Percentiles rank a stretch among this genome's conserved stretches.
Conservation (phyloP, 2,113 vertebrate species). For the Hyaena hyaena region DNA sequence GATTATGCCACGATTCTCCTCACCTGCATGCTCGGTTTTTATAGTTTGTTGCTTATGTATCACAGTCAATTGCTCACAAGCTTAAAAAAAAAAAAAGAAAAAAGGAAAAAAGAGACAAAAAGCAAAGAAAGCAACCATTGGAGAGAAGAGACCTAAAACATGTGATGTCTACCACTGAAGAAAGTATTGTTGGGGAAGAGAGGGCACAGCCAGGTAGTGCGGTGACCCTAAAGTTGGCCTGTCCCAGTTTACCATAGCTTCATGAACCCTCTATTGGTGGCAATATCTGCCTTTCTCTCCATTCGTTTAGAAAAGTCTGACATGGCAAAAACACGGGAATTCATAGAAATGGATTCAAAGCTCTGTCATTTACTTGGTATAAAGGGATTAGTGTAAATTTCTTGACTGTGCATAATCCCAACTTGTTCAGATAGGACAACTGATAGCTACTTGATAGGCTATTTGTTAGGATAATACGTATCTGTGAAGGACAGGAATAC, state of each 20-base stretch:
- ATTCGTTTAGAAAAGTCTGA: not conserved
- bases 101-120: not conserved
- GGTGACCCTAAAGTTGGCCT: not conserved
- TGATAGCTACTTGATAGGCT: not conserved
- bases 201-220: not conserved
- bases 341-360: not conserved
- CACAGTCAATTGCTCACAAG: slow-evolving; percentile 26
- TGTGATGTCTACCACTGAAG: not conserved
- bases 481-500: not conserved
- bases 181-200: not conserved
- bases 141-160: not conserved
- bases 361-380: not conserved
- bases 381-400: not conserved
- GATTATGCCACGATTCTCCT: slow-evolving; percentile 50
- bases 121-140: not conserved
- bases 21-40: slow-evolving; percentile 50
- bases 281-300: not conserved
- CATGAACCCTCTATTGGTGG: not conserved
- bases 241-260: not conserved
- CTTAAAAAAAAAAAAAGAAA: not conserved
- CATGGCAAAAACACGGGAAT: not conserved
- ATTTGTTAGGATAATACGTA: not conserved
- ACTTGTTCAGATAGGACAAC: not conserved
- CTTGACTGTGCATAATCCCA: not conserved
- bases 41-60: slow-evolving; percentile 57